These are phyloP conservation scores for Nyctibius bracteatus DNA, from an alignment of 2,113 vertebrate genomes.

Conservation along the genomic window DNA sequence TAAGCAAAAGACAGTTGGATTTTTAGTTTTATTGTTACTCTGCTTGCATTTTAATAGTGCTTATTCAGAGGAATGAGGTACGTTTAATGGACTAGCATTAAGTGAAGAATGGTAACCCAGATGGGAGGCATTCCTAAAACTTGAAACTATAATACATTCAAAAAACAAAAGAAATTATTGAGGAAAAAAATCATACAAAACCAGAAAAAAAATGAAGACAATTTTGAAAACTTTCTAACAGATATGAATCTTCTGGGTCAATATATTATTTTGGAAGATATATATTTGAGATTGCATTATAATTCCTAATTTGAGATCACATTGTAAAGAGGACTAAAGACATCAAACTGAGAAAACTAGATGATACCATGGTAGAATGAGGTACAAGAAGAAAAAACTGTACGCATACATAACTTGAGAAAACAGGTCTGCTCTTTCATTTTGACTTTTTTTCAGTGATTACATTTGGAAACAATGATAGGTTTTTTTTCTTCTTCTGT, in stretches of 20 bases:
- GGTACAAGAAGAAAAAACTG: neutral
- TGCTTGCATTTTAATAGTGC: neutral
- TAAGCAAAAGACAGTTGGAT: neutral
- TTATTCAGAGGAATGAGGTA: neutral
- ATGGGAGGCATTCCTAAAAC: neutral
- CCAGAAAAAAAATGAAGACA: neutral
- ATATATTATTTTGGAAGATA: neutral
- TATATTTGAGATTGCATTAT: neutral
- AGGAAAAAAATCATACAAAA: neutral
- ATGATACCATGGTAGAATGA: neutral
- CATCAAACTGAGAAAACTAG: neutral
- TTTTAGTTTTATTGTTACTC: neutral
- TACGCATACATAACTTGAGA: neutral
- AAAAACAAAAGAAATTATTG: neutral
- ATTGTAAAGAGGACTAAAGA: neutral
- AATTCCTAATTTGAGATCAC: neutral
- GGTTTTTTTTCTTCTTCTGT: neutral
- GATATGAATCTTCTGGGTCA: neutral
- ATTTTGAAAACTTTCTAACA: neutral
- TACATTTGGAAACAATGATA: neutral
- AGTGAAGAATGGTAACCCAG: neutral
- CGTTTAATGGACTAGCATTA: neutral
- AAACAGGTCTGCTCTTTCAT: neutral
- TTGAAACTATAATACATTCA: neutral
- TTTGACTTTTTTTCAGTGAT: neutral